Percentiles rank a stretch among this genome's conserved stretches.
Conservation (phyloP, 1,140 invertebrate genomes). For the Diachasma alloeum region DNA sequence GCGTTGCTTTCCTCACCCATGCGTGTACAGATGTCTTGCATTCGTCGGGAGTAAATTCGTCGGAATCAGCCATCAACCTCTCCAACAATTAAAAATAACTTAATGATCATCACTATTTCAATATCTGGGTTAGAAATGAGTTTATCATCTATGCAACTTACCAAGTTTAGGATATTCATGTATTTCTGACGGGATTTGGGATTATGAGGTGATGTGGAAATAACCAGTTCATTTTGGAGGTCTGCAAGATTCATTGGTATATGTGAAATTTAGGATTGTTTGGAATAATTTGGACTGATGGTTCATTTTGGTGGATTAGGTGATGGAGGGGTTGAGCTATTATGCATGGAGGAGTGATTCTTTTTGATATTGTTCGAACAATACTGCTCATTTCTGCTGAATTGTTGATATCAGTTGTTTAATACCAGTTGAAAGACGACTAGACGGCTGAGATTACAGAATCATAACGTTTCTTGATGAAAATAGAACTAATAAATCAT, state of each 20-base stretch:
- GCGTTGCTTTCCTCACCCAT: neutral
- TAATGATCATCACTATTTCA: neutral
- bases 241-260: neutral
- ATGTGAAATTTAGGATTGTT: neutral
- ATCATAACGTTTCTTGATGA: too few species aligned
- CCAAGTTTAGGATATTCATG: neutral
- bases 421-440: too few species aligned
- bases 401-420: too few species aligned
- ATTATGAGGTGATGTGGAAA: neutral
- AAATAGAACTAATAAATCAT: too few species aligned
- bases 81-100: neutral
- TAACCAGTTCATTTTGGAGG: neutral
- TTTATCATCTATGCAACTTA: neutral
- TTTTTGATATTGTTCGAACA: too few species aligned
- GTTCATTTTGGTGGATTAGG: neutral
- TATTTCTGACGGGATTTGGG: neutral
- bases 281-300: neutral
- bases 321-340: neutral
- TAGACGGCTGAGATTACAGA: too few species aligned
- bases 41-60: neutral
- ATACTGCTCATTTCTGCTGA: too few species aligned
- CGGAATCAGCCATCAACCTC: neutral
- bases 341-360: too few species aligned
- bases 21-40: neutral
- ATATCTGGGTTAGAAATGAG: neutral